A percentile compares a stretch with the other conserved stretches of the same genome.
Conservation (phyloP, 1,140 invertebrate species). For the Atta texana region DNA sequence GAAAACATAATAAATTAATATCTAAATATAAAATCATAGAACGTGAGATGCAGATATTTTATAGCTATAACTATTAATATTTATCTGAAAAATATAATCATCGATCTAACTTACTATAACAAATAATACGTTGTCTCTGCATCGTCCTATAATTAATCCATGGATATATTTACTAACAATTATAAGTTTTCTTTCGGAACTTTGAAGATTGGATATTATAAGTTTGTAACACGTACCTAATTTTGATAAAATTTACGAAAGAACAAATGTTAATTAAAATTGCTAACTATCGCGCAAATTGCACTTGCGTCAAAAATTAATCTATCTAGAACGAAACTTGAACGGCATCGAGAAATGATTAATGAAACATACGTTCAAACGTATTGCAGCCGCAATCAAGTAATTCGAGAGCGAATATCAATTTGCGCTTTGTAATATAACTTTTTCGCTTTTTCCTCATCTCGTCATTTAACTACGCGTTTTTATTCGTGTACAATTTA, state of each 20-base stretch:
- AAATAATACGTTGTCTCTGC: constrained; percentile 2
- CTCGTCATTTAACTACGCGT: constrained; percentile 9
- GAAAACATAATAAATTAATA: background rate
- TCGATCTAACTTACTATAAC: background rate
- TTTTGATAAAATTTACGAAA: constrained; percentile 4
- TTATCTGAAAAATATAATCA: constrained; percentile 14
- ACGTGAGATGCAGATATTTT: background rate
- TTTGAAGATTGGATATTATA: background rate
- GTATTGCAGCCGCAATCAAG: constrained; percentile 31
- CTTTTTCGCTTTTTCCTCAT: constrained; percentile 27
- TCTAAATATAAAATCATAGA: background rate
- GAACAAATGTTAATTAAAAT: constrained; percentile 35
- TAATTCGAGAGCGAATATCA: constrained; percentile 57
- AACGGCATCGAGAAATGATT: constrained; percentile 48
- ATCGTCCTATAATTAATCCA: background rate
- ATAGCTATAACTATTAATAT: background rate
- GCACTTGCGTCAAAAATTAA: constrained; percentile 25
- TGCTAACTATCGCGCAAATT: constrained; percentile 17
- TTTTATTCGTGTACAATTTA: constrained; percentile 25
- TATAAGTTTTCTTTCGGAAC: constrained; percentile 17
- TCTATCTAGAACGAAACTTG: constrained; percentile 31
- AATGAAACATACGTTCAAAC: constrained; percentile 46
- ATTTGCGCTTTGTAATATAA: constrained; percentile 46
- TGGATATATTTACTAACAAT: background rate
- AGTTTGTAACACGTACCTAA: constrained; percentile 6